Percentiles rank a stretch among this genome's conserved stretches.
Conservation (phyloP, 2,113 vertebrate genomes). For the Pavo muticus region DNA sequence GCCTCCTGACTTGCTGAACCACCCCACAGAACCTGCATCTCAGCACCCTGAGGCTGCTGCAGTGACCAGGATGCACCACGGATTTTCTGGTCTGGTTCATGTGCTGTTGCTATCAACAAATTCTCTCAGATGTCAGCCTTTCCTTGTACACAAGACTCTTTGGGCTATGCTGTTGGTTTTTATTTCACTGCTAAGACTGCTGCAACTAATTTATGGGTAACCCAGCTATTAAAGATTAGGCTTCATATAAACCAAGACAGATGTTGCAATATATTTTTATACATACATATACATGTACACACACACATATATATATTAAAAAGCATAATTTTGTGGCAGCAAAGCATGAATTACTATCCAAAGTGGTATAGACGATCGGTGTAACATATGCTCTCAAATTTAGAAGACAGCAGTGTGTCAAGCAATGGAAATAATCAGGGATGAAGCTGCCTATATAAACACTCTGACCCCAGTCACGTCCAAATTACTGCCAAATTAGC, state of each 20-base stretch:
- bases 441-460: neutral
- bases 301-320: neutral
- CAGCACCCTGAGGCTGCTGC: neutral
- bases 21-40: neutral
- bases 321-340: neutral
- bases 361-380: neutral
- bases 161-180: neutral
- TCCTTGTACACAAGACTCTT: neutral
- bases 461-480: neutral
- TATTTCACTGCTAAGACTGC: neutral
- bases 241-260: neutral
- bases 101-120: neutral
- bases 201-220: constrained; percentile 4
- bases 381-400: neutral
- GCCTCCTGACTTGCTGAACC: neutral
- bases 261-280: neutral
- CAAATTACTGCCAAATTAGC: neutral
- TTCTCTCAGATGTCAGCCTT: neutral
- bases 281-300: neutral
- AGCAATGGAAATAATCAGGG: neutral
- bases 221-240: neutral
- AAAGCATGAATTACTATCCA: neutral
- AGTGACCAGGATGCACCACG: accelerated
- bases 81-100: neutral
- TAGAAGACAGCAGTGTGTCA: accelerated